These are phyloP conservation scores for Lutraria lutraria DNA, from an alignment of 2,888 invertebrate genomes.

Conservation along the genomic window DNA sequence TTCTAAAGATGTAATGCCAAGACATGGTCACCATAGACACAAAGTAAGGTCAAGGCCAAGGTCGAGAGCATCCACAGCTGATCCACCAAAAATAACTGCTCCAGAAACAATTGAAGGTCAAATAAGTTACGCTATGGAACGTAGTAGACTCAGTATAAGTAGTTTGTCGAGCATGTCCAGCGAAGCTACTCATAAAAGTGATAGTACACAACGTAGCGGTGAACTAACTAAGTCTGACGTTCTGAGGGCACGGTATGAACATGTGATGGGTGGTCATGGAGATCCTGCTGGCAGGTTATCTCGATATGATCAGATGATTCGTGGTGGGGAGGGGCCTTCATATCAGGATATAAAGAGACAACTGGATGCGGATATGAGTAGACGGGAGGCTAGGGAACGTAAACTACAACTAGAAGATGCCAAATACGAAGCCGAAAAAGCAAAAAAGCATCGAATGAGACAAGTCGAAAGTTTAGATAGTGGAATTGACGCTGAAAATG, in stretches of 20 bases:
- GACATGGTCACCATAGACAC: conserved; percentile 55
- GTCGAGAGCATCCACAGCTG: conserved; percentile 59
- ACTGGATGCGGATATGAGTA: conserved; percentile 61
- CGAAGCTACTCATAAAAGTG: conserved; percentile 66
- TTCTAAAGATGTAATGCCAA: conserved; percentile 64
- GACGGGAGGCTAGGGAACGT: conserved; percentile 56
- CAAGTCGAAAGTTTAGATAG: conserved; percentile 66
- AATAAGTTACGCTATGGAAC: conserved; percentile 68
- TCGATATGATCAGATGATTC: conserved; percentile 29
- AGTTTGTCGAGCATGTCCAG: conserved; percentile 69
- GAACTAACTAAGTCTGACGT: conserved; percentile 65
- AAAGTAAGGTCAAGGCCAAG: conserved; percentile 61
- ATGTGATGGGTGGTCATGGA: conserved; percentile 47
- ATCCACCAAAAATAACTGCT: conserved; percentile 60
- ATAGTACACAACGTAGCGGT: conserved; percentile 62
- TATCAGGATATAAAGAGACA: conserved; percentile 61
- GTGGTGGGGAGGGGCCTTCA: conserved; percentile 39
- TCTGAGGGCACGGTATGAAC: conserved; percentile 60
- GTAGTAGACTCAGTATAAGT: conserved; percentile 68
- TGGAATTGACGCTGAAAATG: conserved; percentile 62
- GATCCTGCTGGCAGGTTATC: conserved; percentile 57
- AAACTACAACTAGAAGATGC: conserved; percentile 56
- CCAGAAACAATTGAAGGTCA: conserved; percentile 63
- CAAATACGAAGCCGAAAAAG: conserved; percentile 53
- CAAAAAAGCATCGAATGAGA: conserved; percentile 56